These are phyloP conservation scores for Pimpla rufipes DNA, from an alignment of 2,888 invertebrate genomes.

Conservation along the genomic window DNA sequence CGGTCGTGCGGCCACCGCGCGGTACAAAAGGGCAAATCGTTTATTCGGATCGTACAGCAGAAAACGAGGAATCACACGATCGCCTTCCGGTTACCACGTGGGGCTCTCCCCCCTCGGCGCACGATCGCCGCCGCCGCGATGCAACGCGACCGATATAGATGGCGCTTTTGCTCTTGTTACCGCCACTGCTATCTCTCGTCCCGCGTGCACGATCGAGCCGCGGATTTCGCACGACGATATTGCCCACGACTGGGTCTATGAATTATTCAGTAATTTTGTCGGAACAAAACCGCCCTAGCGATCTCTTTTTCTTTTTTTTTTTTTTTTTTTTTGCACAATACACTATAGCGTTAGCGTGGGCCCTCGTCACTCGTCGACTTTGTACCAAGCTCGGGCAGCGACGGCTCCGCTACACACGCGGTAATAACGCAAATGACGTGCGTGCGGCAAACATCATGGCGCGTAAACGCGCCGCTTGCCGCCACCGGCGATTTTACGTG, in stretches of 20 bases:
- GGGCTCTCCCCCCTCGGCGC: not conserved
- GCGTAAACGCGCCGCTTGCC: conserved; percentile 38
- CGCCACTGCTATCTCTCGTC: not conserved
- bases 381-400: not conserved
- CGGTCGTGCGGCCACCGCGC: not conserved
- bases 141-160: not conserved
- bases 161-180: not conserved
- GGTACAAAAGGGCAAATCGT: not conserved
- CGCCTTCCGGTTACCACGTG: not conserved
- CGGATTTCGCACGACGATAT: conserved; percentile 10
- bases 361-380: conserved; percentile 12
- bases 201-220: conserved; percentile 17
- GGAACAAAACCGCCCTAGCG: conserved; percentile 24
- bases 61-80: conserved; percentile 5
- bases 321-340: conserved; percentile 20
- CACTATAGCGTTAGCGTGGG: conserved; percentile 26
- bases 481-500: conserved; percentile 39
- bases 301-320: conserved; percentile 12
- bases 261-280: conserved; percentile 43
- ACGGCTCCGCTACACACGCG: conserved; percentile 9
- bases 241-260: conserved; percentile 31
- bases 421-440: conserved; percentile 58
- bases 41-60: conserved; percentile 7
- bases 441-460: conserved; percentile 28
- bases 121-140: not conserved